A percentile compares a stretch with the other conserved stretches of the same genome.
Evolutionary conservation across 2,113 vertebrate species (phyloP).

Genomic region (Athene cunicularia): DNA sequence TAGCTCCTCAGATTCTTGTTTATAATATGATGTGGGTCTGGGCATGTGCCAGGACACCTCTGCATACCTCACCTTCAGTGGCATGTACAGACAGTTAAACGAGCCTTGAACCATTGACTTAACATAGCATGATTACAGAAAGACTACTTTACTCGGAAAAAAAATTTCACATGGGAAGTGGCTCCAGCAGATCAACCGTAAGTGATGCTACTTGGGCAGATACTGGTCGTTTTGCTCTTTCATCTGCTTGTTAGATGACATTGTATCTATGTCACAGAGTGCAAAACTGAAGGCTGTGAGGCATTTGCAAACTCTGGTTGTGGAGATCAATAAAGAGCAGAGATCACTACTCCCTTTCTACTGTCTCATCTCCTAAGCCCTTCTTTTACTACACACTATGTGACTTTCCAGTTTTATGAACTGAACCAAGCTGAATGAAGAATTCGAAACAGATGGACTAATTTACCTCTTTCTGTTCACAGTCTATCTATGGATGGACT

Average conservation of each 20-base stretch:
- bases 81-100: not conserved
- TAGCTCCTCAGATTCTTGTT: not conserved
- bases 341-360: not conserved
- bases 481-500: not conserved
- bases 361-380: not conserved
- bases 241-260: not conserved
- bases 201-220: not conserved
- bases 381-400: constrained; percentile 10
- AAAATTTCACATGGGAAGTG: not conserved
- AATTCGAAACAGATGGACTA: constrained; percentile 5
- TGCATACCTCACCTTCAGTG: not conserved
- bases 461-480: constrained; percentile 35
- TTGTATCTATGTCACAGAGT: not conserved
- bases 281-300: not conserved
- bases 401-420: constrained; percentile 26
- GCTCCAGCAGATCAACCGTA: not conserved
- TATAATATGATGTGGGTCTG: not conserved
- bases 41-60: not conserved
- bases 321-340: not conserved
- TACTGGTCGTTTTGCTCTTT: not conserved
- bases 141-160: not conserved
- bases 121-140: not conserved
- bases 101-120: not conserved
- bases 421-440: not conserved
- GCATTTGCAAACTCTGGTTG: not conserved